phyloP scores from a whole-genome alignment of 1,140 invertebrate species.

The Thaumetopoea pityocampa region DNA sequence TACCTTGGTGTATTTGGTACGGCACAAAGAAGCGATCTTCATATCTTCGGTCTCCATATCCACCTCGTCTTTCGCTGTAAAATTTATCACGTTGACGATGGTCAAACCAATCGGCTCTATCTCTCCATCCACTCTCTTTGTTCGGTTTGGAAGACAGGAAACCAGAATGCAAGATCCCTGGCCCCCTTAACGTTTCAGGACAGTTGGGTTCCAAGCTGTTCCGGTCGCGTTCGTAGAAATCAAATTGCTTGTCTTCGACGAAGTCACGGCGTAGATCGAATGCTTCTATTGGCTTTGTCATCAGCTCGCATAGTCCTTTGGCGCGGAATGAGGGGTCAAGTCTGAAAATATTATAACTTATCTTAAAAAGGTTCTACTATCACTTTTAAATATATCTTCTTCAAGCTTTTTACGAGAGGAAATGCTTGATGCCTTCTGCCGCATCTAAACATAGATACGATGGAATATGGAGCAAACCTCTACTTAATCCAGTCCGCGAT shows the following conservation, averaged over 20 bases:
- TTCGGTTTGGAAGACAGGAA: conserved; percentile 54
- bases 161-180: conserved; percentile 57
- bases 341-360: no score
- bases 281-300: conserved; percentile 80
- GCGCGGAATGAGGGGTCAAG: conserved; percentile 79
- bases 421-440: no score
- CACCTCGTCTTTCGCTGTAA: conserved; percentile 34
- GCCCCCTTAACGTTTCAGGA: conserved; percentile 48
- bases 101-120: conserved; percentile 37
- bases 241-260: conserved; percentile 81
- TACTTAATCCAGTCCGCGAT: no score
- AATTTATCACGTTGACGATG: conserved; percentile 31
- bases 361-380: no score
- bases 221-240: conserved; percentile 85
- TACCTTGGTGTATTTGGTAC: conserved; percentile 56
- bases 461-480: no score
- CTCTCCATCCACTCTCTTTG: conserved; percentile 29
- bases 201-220: conserved; percentile 75
- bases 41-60: conserved; percentile 37
- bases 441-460: no score
- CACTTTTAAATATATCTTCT: no score
- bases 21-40: conserved; percentile 56
- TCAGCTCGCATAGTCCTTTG: conserved; percentile 84
- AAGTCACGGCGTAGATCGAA: conserved; percentile 81
- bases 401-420: no score